A percentile compares a stretch with the other conserved stretches of the same genome.
These are phyloP conservation scores for Ficedula albicollis DNA, from an alignment of 2,797 vertebrate genomes.

Conservation along the genomic window DNA sequence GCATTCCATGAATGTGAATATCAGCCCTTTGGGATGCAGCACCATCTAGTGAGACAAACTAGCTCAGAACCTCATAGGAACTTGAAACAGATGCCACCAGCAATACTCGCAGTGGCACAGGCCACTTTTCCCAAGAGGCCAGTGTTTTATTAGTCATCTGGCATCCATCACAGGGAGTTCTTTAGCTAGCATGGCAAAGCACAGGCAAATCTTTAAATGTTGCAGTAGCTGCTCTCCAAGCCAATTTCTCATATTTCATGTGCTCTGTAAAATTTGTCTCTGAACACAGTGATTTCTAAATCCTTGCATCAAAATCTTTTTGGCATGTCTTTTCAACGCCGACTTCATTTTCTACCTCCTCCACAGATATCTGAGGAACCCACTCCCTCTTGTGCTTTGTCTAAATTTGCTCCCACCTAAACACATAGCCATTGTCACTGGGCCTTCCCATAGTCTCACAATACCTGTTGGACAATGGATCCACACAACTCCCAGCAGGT, in stretches of 20 bases:
- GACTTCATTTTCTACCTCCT: not conserved
- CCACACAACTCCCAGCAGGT: not conserved
- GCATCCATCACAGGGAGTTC: not conserved
- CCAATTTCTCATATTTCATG: not conserved
- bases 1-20: not conserved
- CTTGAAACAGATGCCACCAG: not conserved
- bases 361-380: not conserved
- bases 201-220: not conserved
- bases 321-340: not conserved
- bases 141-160: not conserved
- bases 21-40: conserved; percentile 36
- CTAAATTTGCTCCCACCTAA: not conserved
- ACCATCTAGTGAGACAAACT: conserved; percentile 34
- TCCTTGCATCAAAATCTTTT: not conserved
- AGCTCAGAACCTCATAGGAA: not conserved
- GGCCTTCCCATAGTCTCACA: not conserved
- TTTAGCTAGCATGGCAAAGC: not conserved
- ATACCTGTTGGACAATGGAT: not conserved
- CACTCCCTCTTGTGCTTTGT: not conserved
- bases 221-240: not conserved
- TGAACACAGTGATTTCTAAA: not conserved
- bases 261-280: not conserved
- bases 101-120: not conserved
- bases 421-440: not conserved
- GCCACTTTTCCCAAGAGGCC: not conserved